A percentile compares a stretch with the other conserved stretches of the same genome.
Evolutionary conservation across 1,140 invertebrate genomes (phyloP).

Genomic region (Drosophila paulistorum): DNA sequence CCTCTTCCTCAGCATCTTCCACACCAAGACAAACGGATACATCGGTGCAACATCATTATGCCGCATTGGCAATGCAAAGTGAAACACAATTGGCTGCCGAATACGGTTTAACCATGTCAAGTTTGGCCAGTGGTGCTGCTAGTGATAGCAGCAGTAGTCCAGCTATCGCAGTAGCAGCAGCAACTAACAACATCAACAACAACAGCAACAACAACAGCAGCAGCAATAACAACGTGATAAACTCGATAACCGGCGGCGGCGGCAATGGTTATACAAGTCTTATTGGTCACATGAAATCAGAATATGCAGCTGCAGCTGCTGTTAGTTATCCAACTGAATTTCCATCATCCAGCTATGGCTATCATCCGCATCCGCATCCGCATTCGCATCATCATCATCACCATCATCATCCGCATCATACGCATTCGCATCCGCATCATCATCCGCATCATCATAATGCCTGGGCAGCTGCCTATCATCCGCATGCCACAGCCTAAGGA

Average conservation of each 20-base stretch:
- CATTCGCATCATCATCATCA: conserved; percentile 71
- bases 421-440: conserved; percentile 19
- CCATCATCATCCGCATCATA: conserved; percentile 48
- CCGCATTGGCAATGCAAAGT: conserved; percentile 72
- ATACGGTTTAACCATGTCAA: conserved; percentile 74
- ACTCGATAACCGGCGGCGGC: neutral
- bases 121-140: conserved; percentile 61
- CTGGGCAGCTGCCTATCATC: conserved; percentile 20
- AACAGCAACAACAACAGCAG: conserved; percentile 17
- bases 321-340: conserved; percentile 67
- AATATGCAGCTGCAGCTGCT: conserved; percentile 51
- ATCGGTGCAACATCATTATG: conserved; percentile 58
- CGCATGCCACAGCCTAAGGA: conserved; percentile 51
- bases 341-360: conserved; percentile 41
- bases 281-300: conserved; percentile 69
- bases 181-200: conserved; percentile 16
- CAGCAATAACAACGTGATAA: conserved; percentile 14
- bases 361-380: conserved; percentile 52
- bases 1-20: conserved; percentile 14
- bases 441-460: conserved; percentile 20
- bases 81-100: conserved; percentile 75
- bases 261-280: conserved; percentile 38
- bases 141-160: conserved; percentile 40
- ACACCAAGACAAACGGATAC: conserved; percentile 8
- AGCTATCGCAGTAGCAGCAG: conserved; percentile 28